phyloP scores from a whole-genome alignment of 2,113 vertebrate species.

The Oplegnathus fasciatus region DNA sequence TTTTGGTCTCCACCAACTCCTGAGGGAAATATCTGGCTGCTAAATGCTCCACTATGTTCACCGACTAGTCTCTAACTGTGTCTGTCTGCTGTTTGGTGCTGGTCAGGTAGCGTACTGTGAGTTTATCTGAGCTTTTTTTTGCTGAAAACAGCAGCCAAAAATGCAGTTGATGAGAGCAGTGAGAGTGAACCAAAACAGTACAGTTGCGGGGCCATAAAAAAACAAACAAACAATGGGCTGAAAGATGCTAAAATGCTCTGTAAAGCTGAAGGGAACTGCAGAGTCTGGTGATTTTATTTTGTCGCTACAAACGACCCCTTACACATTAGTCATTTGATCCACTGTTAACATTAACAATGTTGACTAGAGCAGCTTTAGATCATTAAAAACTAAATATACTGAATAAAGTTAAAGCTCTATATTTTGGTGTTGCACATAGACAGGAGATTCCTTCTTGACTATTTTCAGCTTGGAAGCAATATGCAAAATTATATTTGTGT shows the following conservation, averaged over 20 bases:
- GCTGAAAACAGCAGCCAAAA: neutral
- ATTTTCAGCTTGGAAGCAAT: too few species aligned
- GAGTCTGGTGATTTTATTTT: neutral
- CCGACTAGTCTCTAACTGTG: neutral
- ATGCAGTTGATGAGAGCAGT: neutral
- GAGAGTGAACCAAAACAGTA: neutral
- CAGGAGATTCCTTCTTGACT: neutral
- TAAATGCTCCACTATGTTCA: conserved; percentile 17
- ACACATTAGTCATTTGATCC: too few species aligned
- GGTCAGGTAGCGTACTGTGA: neutral
- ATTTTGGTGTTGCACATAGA: neutral
- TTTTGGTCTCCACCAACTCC: conserved; percentile 3
- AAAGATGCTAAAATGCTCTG: neutral
- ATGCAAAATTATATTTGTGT: neutral
- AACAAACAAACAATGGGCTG: neutral
- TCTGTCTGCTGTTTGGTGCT: neutral
- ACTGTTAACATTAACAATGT: neutral
- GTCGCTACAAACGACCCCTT: too few species aligned
- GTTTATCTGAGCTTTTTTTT: neutral
- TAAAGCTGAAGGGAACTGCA: too few species aligned
- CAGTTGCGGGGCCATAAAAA: neutral
- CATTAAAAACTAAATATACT: neutral
- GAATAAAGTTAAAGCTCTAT: neutral
- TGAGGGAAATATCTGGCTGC: conserved; percentile 21
- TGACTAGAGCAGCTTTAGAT: neutral